Evolutionary conservation across 2,888 invertebrate species (phyloP).

Genomic region (Mesodorylaimus sp.): DNA sequence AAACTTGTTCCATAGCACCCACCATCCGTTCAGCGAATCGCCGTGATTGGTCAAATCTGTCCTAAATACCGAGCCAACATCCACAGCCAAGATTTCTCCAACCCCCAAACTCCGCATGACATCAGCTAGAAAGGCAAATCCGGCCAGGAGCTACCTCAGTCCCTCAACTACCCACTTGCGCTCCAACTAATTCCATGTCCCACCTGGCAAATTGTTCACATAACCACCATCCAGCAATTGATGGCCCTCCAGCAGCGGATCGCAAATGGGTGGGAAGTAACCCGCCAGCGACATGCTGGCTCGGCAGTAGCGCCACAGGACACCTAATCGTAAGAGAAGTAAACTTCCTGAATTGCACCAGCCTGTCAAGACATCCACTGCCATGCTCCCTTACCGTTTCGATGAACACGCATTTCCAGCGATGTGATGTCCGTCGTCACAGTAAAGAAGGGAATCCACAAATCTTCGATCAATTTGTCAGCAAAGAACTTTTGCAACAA

Average conservation of each 20-base stretch:
- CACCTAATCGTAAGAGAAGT: too few species aligned
- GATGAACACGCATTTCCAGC: slow-evolving; percentile 28
- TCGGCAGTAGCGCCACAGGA: slow-evolving; percentile 94
- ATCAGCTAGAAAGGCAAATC: slow-evolving; percentile 81
- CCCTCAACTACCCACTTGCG: too few species aligned
- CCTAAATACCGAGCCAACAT: slow-evolving; percentile 93
- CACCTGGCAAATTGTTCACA: slow-evolving; percentile 99
- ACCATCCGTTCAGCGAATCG: slow-evolving; percentile 91
- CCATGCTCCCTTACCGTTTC: too few species aligned
- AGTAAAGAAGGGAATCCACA: slow-evolving; percentile 97
- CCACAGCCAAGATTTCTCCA: slow-evolving; percentile 83
- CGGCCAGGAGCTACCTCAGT: too few species aligned
- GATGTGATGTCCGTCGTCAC: slow-evolving; percentile 93
- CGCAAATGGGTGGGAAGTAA: slow-evolving; percentile 97
- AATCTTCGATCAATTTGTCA: slow-evolving; percentile 83
- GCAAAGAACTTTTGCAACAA: slow-evolving; percentile 72
- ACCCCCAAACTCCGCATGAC: slow-evolving; percentile 79
- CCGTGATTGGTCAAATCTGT: slow-evolving; percentile 93
- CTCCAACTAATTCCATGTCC: too few species aligned
- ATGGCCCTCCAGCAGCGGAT: slow-evolving; percentile 83
- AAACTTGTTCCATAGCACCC: slow-evolving; percentile 70
- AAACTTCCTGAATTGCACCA: too few species aligned
- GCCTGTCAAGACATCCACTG: too few species aligned
- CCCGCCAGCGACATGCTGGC: slow-evolving; percentile 98
- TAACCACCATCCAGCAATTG: slow-evolving; percentile 98